Conservation (phyloP, 2,888 invertebrate genomes). For the Amitus sp. region DNA sequence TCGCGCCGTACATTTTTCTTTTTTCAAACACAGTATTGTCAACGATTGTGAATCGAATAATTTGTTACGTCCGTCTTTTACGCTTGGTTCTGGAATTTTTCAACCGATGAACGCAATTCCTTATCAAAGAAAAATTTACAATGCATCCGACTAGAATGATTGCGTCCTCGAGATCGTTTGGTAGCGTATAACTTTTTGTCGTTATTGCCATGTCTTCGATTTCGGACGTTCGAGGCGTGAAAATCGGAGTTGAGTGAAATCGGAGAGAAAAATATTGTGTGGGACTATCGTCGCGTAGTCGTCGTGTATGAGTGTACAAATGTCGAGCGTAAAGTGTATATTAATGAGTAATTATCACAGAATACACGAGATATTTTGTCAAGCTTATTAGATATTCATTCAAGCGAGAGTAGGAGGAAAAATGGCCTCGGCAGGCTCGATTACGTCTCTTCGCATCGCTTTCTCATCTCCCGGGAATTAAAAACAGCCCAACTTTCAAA, state of each 20-base stretch:
- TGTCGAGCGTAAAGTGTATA: slow-evolving; percentile 41
- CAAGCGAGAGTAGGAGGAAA: slow-evolving; percentile 58
- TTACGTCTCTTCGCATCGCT: slow-evolving; percentile 13
- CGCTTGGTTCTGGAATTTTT: slow-evolving; percentile 44
- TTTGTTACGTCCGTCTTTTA: slow-evolving; percentile 40
- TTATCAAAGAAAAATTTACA: too few relatives aligned
- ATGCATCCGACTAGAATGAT: too few relatives aligned
- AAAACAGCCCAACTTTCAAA: not conserved
- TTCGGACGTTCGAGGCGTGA: slow-evolving; percentile 49
- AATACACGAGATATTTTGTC: slow-evolving; percentile 62
- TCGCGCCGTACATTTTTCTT: slow-evolving; percentile 59
- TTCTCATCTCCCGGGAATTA: not conserved
- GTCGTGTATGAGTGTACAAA: slow-evolving; percentile 32
- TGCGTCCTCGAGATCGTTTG: slow-evolving; percentile 1
- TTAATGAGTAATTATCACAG: slow-evolving; percentile 63
- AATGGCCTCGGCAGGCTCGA: slow-evolving; percentile 44
- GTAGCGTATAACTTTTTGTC: slow-evolving; percentile 16
- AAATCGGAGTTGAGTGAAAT: slow-evolving; percentile 52
- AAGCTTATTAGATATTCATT: slow-evolving; percentile 62
- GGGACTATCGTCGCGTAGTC: slow-evolving; percentile 46
- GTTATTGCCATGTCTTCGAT: slow-evolving; percentile 38
- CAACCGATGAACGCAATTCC: slow-evolving; percentile 43
- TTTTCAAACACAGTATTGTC: slow-evolving; percentile 64
- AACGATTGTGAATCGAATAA: slow-evolving; percentile 60
- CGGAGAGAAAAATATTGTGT: slow-evolving; percentile 57